Evolutionary conservation across 2,888 invertebrate species (phyloP).

Genomic region (Siphlonurus alternatus): DNA sequence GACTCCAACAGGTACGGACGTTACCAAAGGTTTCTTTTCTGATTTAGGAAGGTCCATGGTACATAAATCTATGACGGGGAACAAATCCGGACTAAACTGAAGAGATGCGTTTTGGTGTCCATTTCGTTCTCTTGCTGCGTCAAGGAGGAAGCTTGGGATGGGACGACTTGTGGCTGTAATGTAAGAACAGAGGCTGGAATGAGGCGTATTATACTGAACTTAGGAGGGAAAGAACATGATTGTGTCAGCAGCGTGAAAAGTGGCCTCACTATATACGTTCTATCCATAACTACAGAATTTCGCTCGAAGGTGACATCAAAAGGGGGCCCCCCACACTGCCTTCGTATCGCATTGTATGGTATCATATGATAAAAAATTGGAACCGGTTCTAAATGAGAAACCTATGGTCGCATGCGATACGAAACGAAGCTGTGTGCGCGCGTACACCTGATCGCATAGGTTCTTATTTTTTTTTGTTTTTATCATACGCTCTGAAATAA

Average conservation of each 20-base stretch:
- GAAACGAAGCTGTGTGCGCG: too few species aligned
- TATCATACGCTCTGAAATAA: too few species aligned
- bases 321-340: too few species aligned
- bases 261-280: too few species aligned
- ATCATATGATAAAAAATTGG: too few species aligned
- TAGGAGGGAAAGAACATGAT: not conserved
- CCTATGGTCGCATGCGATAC: too few species aligned
- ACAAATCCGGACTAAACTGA: constrained; percentile 15
- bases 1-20: not conserved
- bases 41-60: constrained; percentile 25
- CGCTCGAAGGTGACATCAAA: too few species aligned
- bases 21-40: constrained; percentile 14
- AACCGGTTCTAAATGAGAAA: too few species aligned
- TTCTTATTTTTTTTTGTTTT: too few species aligned
- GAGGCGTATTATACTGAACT: not conserved
- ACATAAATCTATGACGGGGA: constrained; percentile 29
- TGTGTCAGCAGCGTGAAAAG: not conserved
- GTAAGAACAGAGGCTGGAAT: not conserved
- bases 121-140: constrained; percentile 18
- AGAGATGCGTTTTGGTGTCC: constrained; percentile 7
- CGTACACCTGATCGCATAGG: too few species aligned
- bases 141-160: constrained; percentile 27
- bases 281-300: too few species aligned
- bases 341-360: too few species aligned
- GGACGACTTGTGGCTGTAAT: constrained; percentile 27